Percentiles rank a stretch among this genome's conserved stretches.
Evolutionary conservation across 2,888 invertebrate genomes (phyloP).

Genomic region (Hyppa rectilinea): DNA sequence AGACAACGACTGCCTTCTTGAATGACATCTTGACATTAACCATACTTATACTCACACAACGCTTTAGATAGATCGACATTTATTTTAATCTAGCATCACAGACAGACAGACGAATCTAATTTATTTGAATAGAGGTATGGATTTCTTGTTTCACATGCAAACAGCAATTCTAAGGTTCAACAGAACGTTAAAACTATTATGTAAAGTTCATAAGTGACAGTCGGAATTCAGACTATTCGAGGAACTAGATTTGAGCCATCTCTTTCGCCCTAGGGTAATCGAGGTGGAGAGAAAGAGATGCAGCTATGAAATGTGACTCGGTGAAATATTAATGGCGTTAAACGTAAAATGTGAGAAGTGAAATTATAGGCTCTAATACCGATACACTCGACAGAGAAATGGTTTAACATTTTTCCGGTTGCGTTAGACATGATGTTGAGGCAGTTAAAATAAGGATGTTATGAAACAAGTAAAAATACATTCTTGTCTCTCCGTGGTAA

Average conservation of each 20-base stretch:
- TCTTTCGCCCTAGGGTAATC: constrained; percentile 36
- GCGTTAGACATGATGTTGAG: constrained; percentile 29
- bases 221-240: constrained; percentile 59
- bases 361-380: constrained; percentile 47
- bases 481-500: not conserved
- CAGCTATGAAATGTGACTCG: constrained; percentile 22
- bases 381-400: constrained; percentile 43
- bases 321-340: constrained; percentile 53
- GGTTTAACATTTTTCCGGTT: constrained; percentile 40
- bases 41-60: not conserved
- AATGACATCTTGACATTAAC: constrained; percentile 13
- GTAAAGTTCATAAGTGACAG: constrained; percentile 60
- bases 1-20: constrained; percentile 23
- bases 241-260: constrained; percentile 41
- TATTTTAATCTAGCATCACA: constrained; percentile 12
- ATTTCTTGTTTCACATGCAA: constrained; percentile 49
- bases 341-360: constrained; percentile 49
- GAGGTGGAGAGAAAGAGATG: constrained; percentile 38
- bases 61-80: not conserved
- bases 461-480: constrained; percentile 6
- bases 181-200: constrained; percentile 65
- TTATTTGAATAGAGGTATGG: constrained; percentile 20
- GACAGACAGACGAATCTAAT: constrained; percentile 17
- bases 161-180: constrained; percentile 50
- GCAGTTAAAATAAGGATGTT: constrained; percentile 29